These are phyloP conservation scores for Elegia similella DNA, from an alignment of 2,888 invertebrate genomes.

Conservation along the genomic window DNA sequence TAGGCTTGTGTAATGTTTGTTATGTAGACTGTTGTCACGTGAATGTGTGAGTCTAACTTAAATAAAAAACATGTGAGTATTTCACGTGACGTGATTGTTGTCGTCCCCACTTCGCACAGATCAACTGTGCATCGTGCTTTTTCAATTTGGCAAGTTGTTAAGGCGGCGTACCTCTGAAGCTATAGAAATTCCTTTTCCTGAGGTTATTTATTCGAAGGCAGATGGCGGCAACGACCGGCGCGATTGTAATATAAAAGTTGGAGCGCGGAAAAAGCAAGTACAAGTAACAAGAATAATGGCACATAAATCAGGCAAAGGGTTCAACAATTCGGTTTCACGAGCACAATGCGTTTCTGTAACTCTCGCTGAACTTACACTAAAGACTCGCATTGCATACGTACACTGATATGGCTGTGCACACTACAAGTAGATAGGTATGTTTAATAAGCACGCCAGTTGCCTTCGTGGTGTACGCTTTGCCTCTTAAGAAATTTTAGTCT, in stretches of 20 bases:
- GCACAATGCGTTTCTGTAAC: constrained; percentile 11
- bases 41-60: background rate
- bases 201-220: constrained; percentile 27
- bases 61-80: background rate
- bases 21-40: background rate
- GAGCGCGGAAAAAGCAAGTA: constrained; percentile 26
- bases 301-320: constrained; percentile 45
- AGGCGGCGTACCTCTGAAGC: background rate
- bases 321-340: constrained; percentile 25
- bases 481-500: no score
- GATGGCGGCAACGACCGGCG: constrained; percentile 34
- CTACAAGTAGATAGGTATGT: background rate
- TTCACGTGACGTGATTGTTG: background rate
- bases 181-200: constrained; percentile 15
- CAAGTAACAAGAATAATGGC: constrained; percentile 31
- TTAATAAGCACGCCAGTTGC: no score
- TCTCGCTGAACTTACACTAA: constrained; percentile 3
- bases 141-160: constrained; percentile 2
- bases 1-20: background rate
- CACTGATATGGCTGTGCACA: background rate
- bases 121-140: background rate
- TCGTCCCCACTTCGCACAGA: background rate
- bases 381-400: background rate
- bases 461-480: no score
- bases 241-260: constrained; percentile 31